Conservation (phyloP, 2,888 invertebrate species). For the Odontocerum albicorne region DNA sequence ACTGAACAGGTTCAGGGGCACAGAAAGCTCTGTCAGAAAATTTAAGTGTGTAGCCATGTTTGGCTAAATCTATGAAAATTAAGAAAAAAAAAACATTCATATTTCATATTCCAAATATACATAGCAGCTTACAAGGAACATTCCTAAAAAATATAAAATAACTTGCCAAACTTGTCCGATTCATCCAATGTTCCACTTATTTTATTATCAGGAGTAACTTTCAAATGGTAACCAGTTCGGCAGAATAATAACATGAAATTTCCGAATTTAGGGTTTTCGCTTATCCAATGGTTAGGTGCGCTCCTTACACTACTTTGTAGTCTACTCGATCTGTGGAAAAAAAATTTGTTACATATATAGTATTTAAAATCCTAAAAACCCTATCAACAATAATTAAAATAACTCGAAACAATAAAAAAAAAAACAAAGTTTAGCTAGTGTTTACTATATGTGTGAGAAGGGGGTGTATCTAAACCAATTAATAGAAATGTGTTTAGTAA, state of each 20-base stretch:
- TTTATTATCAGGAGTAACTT: constrained; percentile 53
- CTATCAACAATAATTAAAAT: neutral
- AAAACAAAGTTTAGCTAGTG: too few relatives aligned
- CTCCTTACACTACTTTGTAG: constrained; percentile 37
- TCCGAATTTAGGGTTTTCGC: constrained; percentile 50
- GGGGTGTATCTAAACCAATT: too few relatives aligned
- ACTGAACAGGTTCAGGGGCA: too few relatives aligned
- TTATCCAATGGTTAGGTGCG: constrained; percentile 40
- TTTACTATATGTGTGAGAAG: too few relatives aligned
- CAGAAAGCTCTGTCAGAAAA: too few relatives aligned
- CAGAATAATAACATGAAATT: constrained; percentile 58
- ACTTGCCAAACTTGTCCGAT: constrained; percentile 55
- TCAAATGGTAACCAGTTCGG: constrained; percentile 57
- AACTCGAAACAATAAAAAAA: neutral
- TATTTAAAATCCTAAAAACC: neutral
- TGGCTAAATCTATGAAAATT: neutral
- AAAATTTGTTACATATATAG: too few relatives aligned
- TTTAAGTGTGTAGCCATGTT: neutral
- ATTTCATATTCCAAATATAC: neutral
- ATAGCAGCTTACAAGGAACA: neutral
- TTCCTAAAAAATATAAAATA: constrained; percentile 5
- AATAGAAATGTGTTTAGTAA: too few relatives aligned
- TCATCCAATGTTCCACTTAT: constrained; percentile 56
- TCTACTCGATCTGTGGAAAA: constrained; percentile 21
- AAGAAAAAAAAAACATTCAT: neutral